Percentiles rank a stretch among this genome's conserved stretches.
Evolutionary conservation across 2,888 invertebrate genomes (phyloP).

Genomic region (Thumatha senex): DNA sequence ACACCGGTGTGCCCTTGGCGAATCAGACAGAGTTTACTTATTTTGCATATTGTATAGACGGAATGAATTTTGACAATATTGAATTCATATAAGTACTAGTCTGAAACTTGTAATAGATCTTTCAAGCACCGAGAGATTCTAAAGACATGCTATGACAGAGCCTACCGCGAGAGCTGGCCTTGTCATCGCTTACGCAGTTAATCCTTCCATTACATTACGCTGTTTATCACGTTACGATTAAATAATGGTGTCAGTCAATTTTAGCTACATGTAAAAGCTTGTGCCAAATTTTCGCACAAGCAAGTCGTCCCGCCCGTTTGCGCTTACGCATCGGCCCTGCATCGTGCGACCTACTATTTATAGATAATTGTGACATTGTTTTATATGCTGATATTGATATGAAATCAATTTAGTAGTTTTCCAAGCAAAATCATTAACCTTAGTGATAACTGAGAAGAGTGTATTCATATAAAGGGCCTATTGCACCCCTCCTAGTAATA

Average conservation of each 20-base stretch:
- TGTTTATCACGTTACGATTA: constrained; percentile 34
- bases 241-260: constrained; percentile 55
- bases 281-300: constrained; percentile 66
- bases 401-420: constrained; percentile 70
- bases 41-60: no score
- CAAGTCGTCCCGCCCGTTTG: constrained; percentile 35
- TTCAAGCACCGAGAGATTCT: no score
- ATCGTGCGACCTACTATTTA: constrained; percentile 62
- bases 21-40: no score
- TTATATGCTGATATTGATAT: constrained; percentile 54
- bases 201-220: constrained; percentile 22
- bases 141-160: no score
- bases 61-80: no score
- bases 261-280: constrained; percentile 55
- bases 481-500: no score
- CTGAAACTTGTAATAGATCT: no score
- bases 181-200: no score
- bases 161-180: no score
- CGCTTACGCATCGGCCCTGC: constrained; percentile 49
- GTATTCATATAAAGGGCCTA: constrained; percentile 19
- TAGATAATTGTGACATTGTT: constrained; percentile 74
- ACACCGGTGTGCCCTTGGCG: no score
- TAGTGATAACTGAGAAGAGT: constrained; percentile 58
- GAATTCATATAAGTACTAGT: no score
- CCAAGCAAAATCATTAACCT: constrained; percentile 76